Conservation (phyloP, 2,113 vertebrate genomes). For the Oncorhynchus gorbuscha region DNA sequence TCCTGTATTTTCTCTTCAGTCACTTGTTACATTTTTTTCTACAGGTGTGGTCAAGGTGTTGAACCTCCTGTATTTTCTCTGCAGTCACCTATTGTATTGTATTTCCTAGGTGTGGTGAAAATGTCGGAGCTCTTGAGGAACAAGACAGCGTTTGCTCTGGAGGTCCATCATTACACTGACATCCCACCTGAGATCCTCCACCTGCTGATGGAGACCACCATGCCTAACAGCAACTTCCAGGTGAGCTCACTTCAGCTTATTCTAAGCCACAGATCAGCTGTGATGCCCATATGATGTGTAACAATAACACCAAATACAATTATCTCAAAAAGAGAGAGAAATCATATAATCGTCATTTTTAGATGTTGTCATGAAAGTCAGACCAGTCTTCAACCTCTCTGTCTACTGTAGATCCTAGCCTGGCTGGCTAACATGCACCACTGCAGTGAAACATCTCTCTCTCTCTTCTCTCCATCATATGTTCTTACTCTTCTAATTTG, state of each 20-base stretch:
- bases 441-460: not conserved
- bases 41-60: constrained; percentile 58
- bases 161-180: constrained; percentile 52
- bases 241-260: constrained; percentile 39
- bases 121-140: constrained; percentile 66
- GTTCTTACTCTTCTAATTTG: too few species aligned
- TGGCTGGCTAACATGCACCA: not conserved
- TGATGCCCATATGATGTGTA: not conserved
- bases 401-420: not conserved
- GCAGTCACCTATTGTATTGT: not conserved
- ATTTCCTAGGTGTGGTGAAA: constrained; percentile 50
- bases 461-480: not conserved
- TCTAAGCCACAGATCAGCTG: too few species aligned
- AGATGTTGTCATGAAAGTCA: not conserved
- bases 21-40: not conserved
- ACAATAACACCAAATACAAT: not conserved
- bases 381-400: not conserved
- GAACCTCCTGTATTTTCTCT: constrained; percentile 48
- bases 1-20: too few species aligned
- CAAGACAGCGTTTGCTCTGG: constrained; percentile 56
- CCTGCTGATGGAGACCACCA: constrained; percentile 48
- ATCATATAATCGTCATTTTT: not conserved
- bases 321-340: not conserved
- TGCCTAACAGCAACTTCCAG: constrained; percentile 65
- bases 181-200: constrained; percentile 46